A percentile compares a stretch with the other conserved stretches of the same genome.
phyloP scores from a whole-genome alignment of 2,113 vertebrate species.

The Dasyurus viverrinus region DNA sequence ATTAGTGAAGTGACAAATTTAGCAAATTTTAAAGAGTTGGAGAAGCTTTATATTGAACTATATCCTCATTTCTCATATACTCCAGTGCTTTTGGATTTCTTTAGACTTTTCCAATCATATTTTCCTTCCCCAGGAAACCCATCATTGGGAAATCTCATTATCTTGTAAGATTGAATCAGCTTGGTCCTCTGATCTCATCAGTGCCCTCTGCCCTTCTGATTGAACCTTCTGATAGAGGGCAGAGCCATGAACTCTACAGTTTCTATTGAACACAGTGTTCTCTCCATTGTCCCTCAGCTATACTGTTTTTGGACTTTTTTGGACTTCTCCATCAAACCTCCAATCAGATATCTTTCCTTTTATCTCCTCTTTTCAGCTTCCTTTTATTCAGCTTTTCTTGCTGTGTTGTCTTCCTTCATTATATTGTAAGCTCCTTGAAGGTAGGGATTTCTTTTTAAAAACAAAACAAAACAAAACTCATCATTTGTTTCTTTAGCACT shows the following conservation, averaged over 20 bases:
- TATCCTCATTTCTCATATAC: neutral
- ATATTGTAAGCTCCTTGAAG: neutral
- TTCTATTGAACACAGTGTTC: neutral
- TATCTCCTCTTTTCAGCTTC: too few species aligned
- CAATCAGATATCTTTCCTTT: neutral
- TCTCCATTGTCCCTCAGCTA: neutral
- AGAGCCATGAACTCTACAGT: neutral
- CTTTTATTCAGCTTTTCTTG: neutral
- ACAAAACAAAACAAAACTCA: neutral
- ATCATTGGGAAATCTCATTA: neutral
- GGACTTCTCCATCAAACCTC: neutral
- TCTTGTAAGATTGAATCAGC: neutral
- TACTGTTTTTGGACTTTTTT: neutral
- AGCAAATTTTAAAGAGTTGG: neutral
- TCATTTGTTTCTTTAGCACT: neutral
- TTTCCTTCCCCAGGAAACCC: neutral
- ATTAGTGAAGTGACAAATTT: neutral
- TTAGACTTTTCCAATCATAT: neutral
- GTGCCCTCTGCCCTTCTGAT: neutral
- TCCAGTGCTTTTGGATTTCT: neutral
- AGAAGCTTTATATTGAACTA: neutral
- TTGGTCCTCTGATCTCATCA: neutral
- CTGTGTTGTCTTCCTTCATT: neutral
- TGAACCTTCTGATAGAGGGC: neutral
- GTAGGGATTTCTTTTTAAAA: neutral